Percentiles rank a stretch among this genome's conserved stretches.
Evolutionary conservation across 53 echinoderm and acorn worm species (phyloP).

Genomic region (Zoroaster sp.): DNA sequence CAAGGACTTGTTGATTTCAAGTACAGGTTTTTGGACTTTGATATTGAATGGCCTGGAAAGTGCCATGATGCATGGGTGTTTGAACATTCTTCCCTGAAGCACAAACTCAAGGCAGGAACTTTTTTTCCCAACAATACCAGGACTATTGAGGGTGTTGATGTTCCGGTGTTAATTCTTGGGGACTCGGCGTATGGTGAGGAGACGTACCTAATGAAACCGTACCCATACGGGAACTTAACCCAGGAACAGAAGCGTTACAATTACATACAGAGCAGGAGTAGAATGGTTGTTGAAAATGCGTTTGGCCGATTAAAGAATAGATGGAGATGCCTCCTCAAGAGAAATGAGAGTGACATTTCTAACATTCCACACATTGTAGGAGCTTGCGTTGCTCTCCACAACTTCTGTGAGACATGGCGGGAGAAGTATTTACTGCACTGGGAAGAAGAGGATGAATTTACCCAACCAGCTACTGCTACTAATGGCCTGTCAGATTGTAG

Average conservation of each 20-base stretch:
- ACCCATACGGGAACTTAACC: slow-evolving; percentile 1
- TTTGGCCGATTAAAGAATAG: slow-evolving; percentile 17
- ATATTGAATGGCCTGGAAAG: neutral
- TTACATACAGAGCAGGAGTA: slow-evolving; percentile 14
- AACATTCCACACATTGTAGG: neutral
- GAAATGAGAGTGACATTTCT: neutral
- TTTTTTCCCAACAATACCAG: neutral
- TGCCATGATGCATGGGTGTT: slow-evolving; percentile 39
- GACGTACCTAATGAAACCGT: slow-evolving; percentile 22
- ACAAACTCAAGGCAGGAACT: neutral
- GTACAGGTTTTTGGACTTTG: neutral
- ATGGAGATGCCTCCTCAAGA: slow-evolving; percentile 12
- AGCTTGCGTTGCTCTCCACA: neutral
- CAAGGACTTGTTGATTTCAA: neutral
- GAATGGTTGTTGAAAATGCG: slow-evolving; percentile 12
- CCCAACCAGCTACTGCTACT: neutral
- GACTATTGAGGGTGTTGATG: neutral
- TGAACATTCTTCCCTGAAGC: neutral
- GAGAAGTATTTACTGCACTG: neutral
- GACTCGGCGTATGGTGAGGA: neutral
- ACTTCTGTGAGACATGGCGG: neutral
- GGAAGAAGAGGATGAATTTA: neutral
- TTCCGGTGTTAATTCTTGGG: neutral
- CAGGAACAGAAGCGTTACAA: neutral
- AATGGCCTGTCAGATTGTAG: neutral